Evolutionary conservation across 2,888 invertebrate genomes (phyloP), one percentile per base, ranked within the genome.

Genomic region (Agrochola lychnidis): DNA sequence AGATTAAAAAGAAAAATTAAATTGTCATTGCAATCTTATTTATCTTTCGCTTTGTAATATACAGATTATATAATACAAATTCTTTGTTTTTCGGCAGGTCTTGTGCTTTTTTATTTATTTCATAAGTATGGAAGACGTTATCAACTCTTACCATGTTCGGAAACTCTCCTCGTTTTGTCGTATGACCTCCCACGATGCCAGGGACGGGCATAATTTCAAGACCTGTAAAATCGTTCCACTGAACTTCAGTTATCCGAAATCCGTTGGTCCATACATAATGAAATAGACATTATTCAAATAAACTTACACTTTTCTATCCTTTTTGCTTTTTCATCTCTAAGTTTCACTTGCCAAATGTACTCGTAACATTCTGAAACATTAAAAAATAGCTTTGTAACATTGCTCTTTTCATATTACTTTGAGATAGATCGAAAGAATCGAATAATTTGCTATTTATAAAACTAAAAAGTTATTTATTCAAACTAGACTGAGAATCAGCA

Each of bases 111-210:
- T 36, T 36, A 0, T 36, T 36, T 36, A 3, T 36, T 36, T 22
- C 51, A 6, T 51, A 51, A 51, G 51, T 6, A 51, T 51, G 4
- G 4, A 51, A 22, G 10, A 19, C 10, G 9, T 22, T 53, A 53
- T 53, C 53, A 53, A 53, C n/a, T 51, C 82, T 82, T 81, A 93
- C 94, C 94, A 94, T 94, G 51, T 94, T 93, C 7, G 94, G 94
- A 61, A 91, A 94, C 70, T 94, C 93, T 36, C 91, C 92, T 1
- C 79, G 88, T 12, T 75, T 30, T 4, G 93, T 88, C 7, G 78
- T 42, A 9, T 89, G 88, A 2, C 94, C 94, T 4, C 93, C 93
- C 0, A 91, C 14, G n/a, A 81, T 40, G 66, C 71, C 71, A 78
- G 70, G 80, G 0, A 66, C 48, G 0, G 67, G 48, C 51, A 12